These are phyloP conservation scores for Steatornis caripensis DNA, from an alignment of 2,113 vertebrate genomes.

Conservation along the genomic window DNA sequence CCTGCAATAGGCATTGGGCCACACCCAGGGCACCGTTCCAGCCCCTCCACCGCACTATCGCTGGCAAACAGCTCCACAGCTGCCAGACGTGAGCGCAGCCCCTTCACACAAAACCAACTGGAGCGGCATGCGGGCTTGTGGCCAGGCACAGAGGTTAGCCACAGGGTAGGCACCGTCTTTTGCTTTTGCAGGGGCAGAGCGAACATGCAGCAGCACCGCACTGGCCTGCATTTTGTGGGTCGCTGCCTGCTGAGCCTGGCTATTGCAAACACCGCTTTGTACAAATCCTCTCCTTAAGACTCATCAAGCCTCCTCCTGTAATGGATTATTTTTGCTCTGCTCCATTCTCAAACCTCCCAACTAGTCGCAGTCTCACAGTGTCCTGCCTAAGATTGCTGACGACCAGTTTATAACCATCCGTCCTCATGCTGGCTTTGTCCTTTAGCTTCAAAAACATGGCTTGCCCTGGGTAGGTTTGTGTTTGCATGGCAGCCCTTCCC, in stretches of 20 bases:
- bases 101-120: accelerated
- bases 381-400: neutral
- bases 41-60: neutral
- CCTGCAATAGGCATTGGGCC: neutral
- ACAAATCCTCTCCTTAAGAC: neutral
- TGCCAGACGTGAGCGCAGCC: accelerated
- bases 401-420: neutral
- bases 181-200: neutral
- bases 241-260: neutral
- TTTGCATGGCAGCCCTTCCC: neutral
- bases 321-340: neutral
- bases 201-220: accelerated
- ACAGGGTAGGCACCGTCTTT: neutral
- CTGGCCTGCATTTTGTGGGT: neutral
- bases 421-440: neutral
- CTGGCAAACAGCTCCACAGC: neutral
- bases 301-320: neutral
- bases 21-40: conserved; percentile 36
- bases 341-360: neutral
- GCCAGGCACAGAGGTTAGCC: neutral
- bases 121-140: accelerated
- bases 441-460: neutral
- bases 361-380: neutral
- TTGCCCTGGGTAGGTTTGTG: accelerated
- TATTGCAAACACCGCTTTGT: neutral